Evolutionary conservation across 2,888 invertebrate genomes (phyloP), one percentile per base, ranked within the genome.

Genomic region (Ectemnius lituratus): DNA sequence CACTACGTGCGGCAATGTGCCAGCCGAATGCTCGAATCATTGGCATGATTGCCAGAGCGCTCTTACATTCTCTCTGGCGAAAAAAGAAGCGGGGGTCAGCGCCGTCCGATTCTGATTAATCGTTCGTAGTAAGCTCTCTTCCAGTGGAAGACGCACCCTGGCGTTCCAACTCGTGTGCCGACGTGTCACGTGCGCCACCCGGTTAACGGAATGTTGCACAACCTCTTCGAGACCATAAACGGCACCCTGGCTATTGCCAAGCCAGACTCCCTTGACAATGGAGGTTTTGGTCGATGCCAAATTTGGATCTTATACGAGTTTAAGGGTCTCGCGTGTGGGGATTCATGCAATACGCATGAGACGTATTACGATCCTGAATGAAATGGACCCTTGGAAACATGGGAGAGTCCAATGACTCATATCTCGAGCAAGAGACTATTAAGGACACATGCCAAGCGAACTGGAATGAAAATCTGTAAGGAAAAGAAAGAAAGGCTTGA

Each of bases 191-290:
- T 58, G 68, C 66, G n/a, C 56, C 37, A 37, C 37, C 27, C 56
- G 45, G 23, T 60, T 81, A 75, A 81, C 78, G 81, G 81, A 67
- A 77, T 60, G 66, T 79, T 75, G 66, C 68, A 64, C 71, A 69
- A 75, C 68, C 61, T 65, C 65, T 56, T 57, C 14, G 63, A 14
- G 16, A 47, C 66, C 63, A 46, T 63, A 61, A 64, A 70, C 52
- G 70, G 68, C 58, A 58, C 16, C 46, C 11, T 27, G 59, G 27
- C 49, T 14, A 11, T 23, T 20, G 20, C 20, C 20, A 2, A 20
- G 20, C 20, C 20, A 20, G 11, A n/a, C 57, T 28, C 57, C 14
- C 37, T 46, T 59, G 65, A 65, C 58, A 65, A 65, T 45, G 65
- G 13, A 3, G n/a, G 11, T 13, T n/a, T n/a, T 8, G 8, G n/a